Evolutionary conservation across 2,113 vertebrate species (phyloP).

Genomic region (Callipepla squamata): DNA sequence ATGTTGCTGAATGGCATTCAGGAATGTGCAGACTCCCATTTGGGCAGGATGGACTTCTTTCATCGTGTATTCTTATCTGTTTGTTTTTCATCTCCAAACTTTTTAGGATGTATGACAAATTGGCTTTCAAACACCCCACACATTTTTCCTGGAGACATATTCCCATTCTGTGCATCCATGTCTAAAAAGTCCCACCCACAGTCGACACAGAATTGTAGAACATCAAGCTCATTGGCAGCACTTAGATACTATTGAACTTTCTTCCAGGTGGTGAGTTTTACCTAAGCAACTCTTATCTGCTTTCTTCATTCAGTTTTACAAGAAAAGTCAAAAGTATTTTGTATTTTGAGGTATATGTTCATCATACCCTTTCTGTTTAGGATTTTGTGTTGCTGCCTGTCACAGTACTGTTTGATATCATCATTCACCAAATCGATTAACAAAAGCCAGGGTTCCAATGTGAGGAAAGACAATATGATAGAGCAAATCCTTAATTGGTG

Average conservation of each 20-base stretch:
- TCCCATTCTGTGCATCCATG: neutral
- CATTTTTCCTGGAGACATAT: neutral
- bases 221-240: neutral
- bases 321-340: neutral
- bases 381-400: neutral
- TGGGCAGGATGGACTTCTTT: fast-evolving
- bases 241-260: fast-evolving
- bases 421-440: neutral
- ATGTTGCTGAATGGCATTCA: fast-evolving
- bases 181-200: fast-evolving
- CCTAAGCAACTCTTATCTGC: neutral
- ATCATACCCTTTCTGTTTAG: neutral
- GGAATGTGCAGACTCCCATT: neutral
- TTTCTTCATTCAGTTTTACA: neutral
- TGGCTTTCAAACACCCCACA: neutral
- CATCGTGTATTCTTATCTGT: neutral
- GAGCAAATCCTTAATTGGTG: neutral
- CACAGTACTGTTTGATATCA: neutral
- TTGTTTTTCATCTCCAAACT: neutral
- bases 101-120: neutral
- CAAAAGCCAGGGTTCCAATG: neutral
- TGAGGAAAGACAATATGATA: neutral
- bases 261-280: neutral
- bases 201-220: neutral
- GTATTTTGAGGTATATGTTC: conserved; percentile 9